Evolutionary conservation across 1,140 invertebrate species (phyloP).

Genomic region (Heliconius melpomene): DNA sequence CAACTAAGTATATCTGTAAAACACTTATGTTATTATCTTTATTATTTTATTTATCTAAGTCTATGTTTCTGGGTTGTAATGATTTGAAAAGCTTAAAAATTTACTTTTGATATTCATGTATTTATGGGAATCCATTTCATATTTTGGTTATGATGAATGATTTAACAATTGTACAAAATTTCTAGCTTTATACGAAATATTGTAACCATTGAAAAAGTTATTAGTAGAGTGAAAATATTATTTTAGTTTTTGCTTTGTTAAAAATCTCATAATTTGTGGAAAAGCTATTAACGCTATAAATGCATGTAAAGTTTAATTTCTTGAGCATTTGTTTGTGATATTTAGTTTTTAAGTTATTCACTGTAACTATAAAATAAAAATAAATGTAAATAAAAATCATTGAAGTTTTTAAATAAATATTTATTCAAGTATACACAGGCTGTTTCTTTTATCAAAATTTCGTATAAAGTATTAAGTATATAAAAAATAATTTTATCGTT

Average conservation of each 20-base stretch:
- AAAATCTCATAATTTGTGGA: neutral
- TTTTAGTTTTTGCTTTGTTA: neutral
- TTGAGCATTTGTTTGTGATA: constrained; percentile 15
- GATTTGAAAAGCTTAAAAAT: too few relatives aligned
- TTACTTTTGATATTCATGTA: too few relatives aligned
- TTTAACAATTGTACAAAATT: neutral
- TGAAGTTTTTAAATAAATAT: constrained; percentile 13
- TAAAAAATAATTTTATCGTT: constrained; percentile 39
- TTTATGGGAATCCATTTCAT: too few relatives aligned
- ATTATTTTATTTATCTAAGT: too few relatives aligned
- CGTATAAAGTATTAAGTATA: neutral
- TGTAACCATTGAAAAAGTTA: neutral
- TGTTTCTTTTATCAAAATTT: neutral
- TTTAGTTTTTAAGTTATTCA: neutral
- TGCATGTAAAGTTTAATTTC: neutral
- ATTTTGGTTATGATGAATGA: neutral
- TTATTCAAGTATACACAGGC: neutral
- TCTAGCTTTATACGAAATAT: neutral
- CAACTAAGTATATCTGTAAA: too few relatives aligned
- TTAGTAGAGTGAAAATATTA: neutral
- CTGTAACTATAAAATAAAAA: constrained; percentile 1
- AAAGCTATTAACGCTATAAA: neutral
- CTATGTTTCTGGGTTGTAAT: too few relatives aligned
- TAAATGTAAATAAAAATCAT: constrained; percentile 25
- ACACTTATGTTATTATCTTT: too few relatives aligned